Evolutionary conservation across 2,797 vertebrate species (phyloP).

Genomic region (Myotis myotis): DNA sequence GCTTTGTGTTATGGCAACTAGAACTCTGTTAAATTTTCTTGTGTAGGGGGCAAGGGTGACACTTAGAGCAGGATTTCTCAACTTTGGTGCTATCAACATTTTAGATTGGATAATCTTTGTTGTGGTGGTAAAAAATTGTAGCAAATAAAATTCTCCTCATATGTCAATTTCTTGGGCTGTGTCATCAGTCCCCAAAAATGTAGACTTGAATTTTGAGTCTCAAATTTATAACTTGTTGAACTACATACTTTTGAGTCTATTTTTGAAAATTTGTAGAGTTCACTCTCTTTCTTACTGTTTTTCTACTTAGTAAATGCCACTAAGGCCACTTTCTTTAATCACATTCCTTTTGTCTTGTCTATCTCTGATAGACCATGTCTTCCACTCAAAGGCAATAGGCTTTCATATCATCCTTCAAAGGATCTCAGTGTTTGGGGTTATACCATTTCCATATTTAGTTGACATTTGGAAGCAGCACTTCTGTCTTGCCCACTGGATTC

Average conservation of each 20-base stretch:
- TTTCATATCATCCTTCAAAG: conserved; percentile 14
- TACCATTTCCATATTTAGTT: neutral
- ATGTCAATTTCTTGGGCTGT: neutral
- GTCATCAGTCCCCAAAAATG: neutral
- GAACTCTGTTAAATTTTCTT: conserved; percentile 2
- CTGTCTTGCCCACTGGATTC: neutral
- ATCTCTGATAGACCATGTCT: conserved; percentile 5
- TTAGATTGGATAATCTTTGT: neutral
- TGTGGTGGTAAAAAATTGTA: neutral
- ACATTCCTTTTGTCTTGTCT: conserved; percentile 17
- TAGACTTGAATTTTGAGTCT: conserved; percentile 30
- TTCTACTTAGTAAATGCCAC: neutral
- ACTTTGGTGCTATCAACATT: neutral
- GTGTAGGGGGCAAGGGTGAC: neutral
- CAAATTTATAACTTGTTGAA: neutral
- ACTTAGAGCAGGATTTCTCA: conserved; percentile 25
- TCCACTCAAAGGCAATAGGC: neutral
- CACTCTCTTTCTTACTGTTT: neutral
- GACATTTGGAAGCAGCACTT: neutral
- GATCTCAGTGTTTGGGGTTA: neutral
- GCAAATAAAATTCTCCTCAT: neutral
- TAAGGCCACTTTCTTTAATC: conserved; percentile 35
- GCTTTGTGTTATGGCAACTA: conserved; percentile 8
- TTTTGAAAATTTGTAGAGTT: conserved; percentile 32
- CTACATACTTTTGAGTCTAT: neutral